Base-by-base conservation (phyloP, 2,888 invertebrate genomes). In the Drosophila subquinaria region DNA sequence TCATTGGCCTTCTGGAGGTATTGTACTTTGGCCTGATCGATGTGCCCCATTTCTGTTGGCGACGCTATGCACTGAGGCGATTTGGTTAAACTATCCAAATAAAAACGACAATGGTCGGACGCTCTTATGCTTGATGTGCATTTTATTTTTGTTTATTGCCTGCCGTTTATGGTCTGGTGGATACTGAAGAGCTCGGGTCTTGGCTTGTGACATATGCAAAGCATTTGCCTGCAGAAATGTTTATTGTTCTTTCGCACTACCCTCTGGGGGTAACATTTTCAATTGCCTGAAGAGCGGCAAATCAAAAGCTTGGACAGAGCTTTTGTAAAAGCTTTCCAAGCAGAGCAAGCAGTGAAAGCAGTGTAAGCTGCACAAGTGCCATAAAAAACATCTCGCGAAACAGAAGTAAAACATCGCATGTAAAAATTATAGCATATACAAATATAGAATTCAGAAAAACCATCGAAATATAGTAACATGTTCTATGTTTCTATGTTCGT, bases 1-100 rank as follows among this genome's bases (percentile, higher is more conserved):
- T 94, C 6, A 86, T 94, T 52, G 93, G 93, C 73, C 85, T 91
- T 5, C 90, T 92, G 8, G 94, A 94, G 79, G 69, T 94, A 13
- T 38, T 92, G 3, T 94, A 93, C 71, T 93, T 92, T 62, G 55
- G 79, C 1, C 36, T 85, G 5, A 42, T 90, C 23, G 88, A 90
- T 62, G 63, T 92, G n/a, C 91, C 92, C 0, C 73, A 71, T 15
- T 85, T 85, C 30, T 78, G 56, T 27, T 72, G 63, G 56, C 23
- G 11, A 15, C 59, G 35, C 17, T 62, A 30, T 56, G 11, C n/a
- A 2, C 30, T 43, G 9, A 55, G 42, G 23, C 59, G 72, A 20
- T 17, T 67, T 45, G 17, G n/a, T 47, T 11, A 40, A 57, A 42
- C 33, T 43, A 17, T 69, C 6, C 63, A 76, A 76, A 76, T 76